Evolutionary conservation across 2,797 vertebrate species (phyloP).

Genomic region (Spea hammondii): DNA sequence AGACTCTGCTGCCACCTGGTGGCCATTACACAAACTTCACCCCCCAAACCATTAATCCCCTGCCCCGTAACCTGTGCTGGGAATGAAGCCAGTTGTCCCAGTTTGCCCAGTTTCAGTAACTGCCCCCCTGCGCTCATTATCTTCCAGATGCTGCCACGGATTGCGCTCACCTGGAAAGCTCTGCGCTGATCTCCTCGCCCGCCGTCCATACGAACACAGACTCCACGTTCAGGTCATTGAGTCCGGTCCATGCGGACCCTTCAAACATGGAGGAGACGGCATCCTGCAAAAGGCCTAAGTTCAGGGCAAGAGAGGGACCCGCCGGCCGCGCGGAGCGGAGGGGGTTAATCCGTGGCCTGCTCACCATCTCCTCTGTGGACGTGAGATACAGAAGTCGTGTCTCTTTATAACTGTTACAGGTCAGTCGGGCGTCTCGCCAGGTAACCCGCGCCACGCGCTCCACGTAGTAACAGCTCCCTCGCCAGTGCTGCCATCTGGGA

Average conservation of each 20-base stretch:
- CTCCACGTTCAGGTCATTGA: slow-evolving; percentile 47
- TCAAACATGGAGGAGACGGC: slow-evolving; percentile 28
- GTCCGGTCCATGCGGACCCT: slow-evolving; percentile 50
- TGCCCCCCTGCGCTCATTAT: no score
- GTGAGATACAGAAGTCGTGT: slow-evolving; percentile 44
- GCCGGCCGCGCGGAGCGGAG: background rate
- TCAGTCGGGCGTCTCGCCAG: slow-evolving; percentile 32
- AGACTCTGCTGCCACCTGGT: no score
- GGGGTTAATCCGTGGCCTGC: background rate
- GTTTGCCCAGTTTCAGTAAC: no score
- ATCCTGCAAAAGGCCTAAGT: slow-evolving; percentile 16
- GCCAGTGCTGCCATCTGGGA: slow-evolving; percentile 43
- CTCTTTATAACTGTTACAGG: slow-evolving; percentile 38
- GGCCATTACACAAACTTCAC: no score
- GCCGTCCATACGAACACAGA: slow-evolving; percentile 49
- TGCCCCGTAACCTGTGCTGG: no score
- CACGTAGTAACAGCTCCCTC: slow-evolving; percentile 46
- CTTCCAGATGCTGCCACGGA: no score
- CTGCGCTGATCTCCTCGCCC: background rate
- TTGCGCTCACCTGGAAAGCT: background rate
- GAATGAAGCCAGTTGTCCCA: no score
- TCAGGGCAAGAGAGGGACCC: background rate
- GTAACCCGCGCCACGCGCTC: background rate
- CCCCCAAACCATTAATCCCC: no score
- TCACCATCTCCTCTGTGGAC: slow-evolving; percentile 41